Evolutionary conservation across 2,888 invertebrate genomes (phyloP), one percentile per base, ranked within the genome.

Genomic region (Cynaeus angustus): DNA sequence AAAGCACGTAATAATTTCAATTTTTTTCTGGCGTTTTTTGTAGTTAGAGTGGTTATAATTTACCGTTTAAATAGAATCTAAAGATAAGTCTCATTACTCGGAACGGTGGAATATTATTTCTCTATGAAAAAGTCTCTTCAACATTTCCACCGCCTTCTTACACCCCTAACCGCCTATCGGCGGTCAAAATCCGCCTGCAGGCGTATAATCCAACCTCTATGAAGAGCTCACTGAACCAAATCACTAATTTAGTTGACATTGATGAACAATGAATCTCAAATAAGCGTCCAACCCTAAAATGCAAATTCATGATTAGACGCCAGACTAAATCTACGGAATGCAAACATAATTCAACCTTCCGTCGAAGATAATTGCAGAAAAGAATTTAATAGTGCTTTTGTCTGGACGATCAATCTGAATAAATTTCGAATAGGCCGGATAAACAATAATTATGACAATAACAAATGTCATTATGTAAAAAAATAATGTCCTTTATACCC

Each of bases 161-260:
- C 82, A 80, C 82, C 82, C 81, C 77, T 77, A 72, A 77, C 81
- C 79, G 82, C 82, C 83, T 79, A 75, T 77, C 77, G 81, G 81
- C 79, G 80, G 80, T 77, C 77, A 75, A 68, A 72, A 66, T 75
- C 77, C 81, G 78, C 82, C 82, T 75, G 78, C 79, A 72, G 82
- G 82, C 81, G 81, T 79, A 77, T 72, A 75, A 78, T 74, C 77
- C 81, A 71, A 71, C 74, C 73, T 72, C 77, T 72, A 75, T 78
- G 75, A 78, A 80, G 72, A 73, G 74, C 72, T 68, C 73, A 9
- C 9, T 28, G 26, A 50, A 10, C 48, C 28, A 50, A 50, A 50
- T 50, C 21, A 28, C 28, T 50, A 50, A 50, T 50, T 50, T 50
- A 4, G 10, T 50, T 50, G 48, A 50, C 48, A 50, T 28, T 50